Evolutionary conservation across 2,888 invertebrate genomes (phyloP), one percentile per base, ranked within the genome.

Genomic region (Patella depressa): DNA sequence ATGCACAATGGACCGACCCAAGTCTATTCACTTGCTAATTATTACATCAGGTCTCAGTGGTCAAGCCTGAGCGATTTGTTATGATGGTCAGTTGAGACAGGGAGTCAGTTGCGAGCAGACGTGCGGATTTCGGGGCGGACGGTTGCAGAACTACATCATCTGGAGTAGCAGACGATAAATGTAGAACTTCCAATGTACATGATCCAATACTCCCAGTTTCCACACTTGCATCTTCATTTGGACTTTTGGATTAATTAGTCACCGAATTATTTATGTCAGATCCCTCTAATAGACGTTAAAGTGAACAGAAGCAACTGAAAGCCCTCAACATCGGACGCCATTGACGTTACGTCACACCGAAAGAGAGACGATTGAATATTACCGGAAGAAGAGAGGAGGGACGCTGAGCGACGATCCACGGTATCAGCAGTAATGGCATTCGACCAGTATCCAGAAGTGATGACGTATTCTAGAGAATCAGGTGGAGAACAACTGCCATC

Each of bases 21-120:
- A 65, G 65, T 15, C 65, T 24, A 65, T 65, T 65, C 65, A 24
- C 65, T 65, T 65, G 65, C 24, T 65, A 65, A 65, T 65, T 65
- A 65, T 65, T 65, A 65, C 65, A 65, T 65, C 65, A 65, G 24
- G 14, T 65, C 65, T 45, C 65, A 14, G 65, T 65, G 11, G 65
- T 19, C 65, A 65, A 65, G 19, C 65, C 24, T 19, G 65, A 65
- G 19, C 19, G 19, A 19, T 65, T 65, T 24, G 15, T 24, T 24
- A 65, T 65, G n/a, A 65, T 65, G 19, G 19, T 24, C 65, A 65
- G 65, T 65, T 65, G 65, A 65, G 65, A 24, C 11, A 65, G 11
- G 14, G 15, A 19, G 19, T 65, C 9, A 65, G 65, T 24, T 2
- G 24, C 19, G 24, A 14, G 14, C 12, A 24, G 65, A 65, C 65